A percentile compares a stretch with the other conserved stretches of the same genome.
Evolutionary conservation across 2,888 invertebrate genomes (phyloP).

Genomic region (Eupithecia subfuscata): DNA sequence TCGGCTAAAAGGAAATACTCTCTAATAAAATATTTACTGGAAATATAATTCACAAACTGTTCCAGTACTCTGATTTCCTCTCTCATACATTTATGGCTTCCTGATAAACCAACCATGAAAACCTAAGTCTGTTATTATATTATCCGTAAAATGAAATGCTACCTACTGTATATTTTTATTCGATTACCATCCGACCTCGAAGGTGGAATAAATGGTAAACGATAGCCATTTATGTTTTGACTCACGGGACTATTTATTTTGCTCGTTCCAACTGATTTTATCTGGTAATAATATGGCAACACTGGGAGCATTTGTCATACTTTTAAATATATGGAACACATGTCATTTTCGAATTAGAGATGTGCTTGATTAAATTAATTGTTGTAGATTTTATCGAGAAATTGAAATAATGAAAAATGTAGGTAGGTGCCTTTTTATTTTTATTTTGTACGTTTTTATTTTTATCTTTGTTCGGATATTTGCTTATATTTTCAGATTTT

Average conservation of each 20-base stretch:
- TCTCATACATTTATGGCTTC: background rate
- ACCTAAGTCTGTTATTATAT: slow-evolving; percentile 15
- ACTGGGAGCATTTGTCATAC: slow-evolving; percentile 34
- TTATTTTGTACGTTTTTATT: background rate
- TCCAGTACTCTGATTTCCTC: slow-evolving; percentile 2
- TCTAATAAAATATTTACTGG: background rate
- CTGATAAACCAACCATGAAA: slow-evolving; percentile 9
- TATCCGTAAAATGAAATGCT: slow-evolving; percentile 10
- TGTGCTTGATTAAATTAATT: slow-evolving; percentile 16
- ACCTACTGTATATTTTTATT: slow-evolving; percentile 14
- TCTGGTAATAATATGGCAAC: slow-evolving; percentile 36
- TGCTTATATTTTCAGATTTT: background rate
- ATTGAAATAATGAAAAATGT: slow-evolving; percentile 1
- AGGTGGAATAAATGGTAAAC: slow-evolving; percentile 28
- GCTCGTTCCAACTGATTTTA: slow-evolving; percentile 31
- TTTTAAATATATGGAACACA: slow-evolving; percentile 24
- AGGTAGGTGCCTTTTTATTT: background rate
- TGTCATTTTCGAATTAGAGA: slow-evolving; percentile 11
- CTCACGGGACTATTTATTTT: slow-evolving; percentile 33
- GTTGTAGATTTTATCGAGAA: slow-evolving; percentile 15
- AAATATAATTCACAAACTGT: background rate
- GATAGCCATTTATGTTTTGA: slow-evolving; percentile 29
- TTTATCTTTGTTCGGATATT: background rate
- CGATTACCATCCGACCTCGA: slow-evolving; percentile 16
- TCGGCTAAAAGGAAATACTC: background rate